phyloP scores from a whole-genome alignment of 1,140 invertebrate species.

The Euura lappo region DNA sequence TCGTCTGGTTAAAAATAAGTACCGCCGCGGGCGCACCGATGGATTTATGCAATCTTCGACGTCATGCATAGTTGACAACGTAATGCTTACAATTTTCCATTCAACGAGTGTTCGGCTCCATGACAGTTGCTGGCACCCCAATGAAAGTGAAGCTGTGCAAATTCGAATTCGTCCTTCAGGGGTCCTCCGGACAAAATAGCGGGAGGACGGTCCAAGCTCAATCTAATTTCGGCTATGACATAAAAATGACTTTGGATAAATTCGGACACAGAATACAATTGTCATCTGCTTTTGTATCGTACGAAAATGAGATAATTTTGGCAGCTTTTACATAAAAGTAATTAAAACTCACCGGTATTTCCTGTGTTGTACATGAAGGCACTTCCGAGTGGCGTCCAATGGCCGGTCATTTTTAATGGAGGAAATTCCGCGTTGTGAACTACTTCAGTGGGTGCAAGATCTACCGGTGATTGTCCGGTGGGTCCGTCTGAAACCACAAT shows the following conservation, averaged over 20 bases:
- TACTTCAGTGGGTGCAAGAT: slow-evolving; percentile 33
- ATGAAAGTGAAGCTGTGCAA: slow-evolving; percentile 83
- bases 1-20: too few species aligned
- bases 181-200: slow-evolving; percentile 63
- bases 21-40: too few species aligned
- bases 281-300: too few species aligned
- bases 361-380: slow-evolving; percentile 24
- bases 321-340: too few species aligned
- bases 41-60: slow-evolving; percentile 9
- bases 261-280: too few species aligned
- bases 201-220: not conserved
- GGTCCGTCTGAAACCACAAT: not conserved
- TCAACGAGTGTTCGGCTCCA: slow-evolving; percentile 83
- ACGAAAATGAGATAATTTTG: too few species aligned
- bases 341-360: slow-evolving; percentile 15
- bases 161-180: slow-evolving; percentile 69
- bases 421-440: slow-evolving; percentile 26
- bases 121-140: slow-evolving; percentile 76
- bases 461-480: slow-evolving; percentile 39
- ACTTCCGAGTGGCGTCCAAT: slow-evolving; percentile 33
- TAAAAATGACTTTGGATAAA: too few species aligned
- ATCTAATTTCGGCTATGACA: not conserved
- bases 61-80: not conserved
- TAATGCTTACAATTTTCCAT: slow-evolving; percentile 62
- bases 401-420: slow-evolving; percentile 37